Conservation (phyloP, 2,113 vertebrate species). For the Echinops telfairi region DNA sequence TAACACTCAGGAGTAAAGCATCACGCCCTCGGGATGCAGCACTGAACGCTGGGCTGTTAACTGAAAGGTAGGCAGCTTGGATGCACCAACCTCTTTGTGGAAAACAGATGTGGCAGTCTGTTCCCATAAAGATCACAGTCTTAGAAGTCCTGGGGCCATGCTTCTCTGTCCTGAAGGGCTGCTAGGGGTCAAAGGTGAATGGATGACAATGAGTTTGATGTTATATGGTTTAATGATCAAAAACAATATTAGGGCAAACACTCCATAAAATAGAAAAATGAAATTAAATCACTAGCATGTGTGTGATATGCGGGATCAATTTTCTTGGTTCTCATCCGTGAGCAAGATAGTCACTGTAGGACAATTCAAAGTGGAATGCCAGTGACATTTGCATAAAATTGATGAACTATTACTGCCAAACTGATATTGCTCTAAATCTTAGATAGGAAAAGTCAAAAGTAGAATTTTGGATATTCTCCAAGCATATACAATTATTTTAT, state of each 20-base stretch:
- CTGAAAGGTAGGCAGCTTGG: neutral
- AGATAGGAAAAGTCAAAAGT: neutral
- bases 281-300: neutral
- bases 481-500: neutral
- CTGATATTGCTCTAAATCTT: conserved; percentile 5
- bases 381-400: neutral
- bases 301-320: neutral
- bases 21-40: neutral
- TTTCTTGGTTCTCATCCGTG: conserved; percentile 6
- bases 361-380: conserved; percentile 16
- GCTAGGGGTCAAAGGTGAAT: neutral
- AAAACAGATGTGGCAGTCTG: neutral
- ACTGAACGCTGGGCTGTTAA: neutral
- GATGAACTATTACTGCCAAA: conserved; percentile 9
- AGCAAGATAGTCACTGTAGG: neutral
- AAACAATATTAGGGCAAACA: neutral
- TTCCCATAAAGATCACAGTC: neutral
- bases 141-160: neutral
- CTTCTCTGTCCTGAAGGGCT: neutral
- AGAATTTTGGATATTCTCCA: conserved; percentile 7
- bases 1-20: neutral
- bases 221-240: neutral
- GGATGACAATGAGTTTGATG: neutral
- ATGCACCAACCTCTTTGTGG: neutral
- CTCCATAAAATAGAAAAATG: conserved; percentile 2